Conservation (phyloP, 2,888 invertebrate genomes). For the Drosophila imparisetae region DNA sequence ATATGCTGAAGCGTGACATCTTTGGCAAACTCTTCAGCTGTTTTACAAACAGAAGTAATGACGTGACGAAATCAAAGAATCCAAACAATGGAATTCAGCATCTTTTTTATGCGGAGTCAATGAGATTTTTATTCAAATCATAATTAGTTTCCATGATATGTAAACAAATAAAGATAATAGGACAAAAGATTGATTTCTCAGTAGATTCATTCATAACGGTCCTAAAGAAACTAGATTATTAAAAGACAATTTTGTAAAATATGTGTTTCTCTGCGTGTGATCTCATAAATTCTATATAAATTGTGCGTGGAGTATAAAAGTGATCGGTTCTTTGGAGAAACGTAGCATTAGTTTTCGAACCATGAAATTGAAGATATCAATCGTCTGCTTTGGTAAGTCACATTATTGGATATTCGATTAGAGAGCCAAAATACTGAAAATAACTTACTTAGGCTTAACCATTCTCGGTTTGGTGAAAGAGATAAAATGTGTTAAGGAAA, state of each 20-base stretch:
- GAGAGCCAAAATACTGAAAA: not conserved
- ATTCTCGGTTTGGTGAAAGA: conserved; percentile 1
- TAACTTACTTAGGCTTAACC: conserved; percentile 11
- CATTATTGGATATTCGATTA: not conserved
- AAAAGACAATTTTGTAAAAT: conserved; percentile 31
- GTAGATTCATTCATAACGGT: conserved; percentile 38
- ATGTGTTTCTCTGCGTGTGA: not conserved
- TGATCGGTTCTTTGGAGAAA: conserved; percentile 38
- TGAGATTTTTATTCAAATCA: conserved; percentile 40
- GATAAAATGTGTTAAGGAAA: conserved; percentile 36
- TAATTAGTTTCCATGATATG: conserved; percentile 24
- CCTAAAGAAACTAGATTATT: conserved; percentile 51
- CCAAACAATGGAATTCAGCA: conserved; percentile 7
- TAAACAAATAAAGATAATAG: conserved; percentile 29
- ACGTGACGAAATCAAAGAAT: conserved; percentile 24
- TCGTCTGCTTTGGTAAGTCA: conserved; percentile 56
- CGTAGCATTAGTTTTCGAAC: conserved; percentile 45
- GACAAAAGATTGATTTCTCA: conserved; percentile 44
- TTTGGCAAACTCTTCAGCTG: conserved; percentile 1
- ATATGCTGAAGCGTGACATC: conserved; percentile 35
- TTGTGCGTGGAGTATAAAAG: conserved; percentile 58
- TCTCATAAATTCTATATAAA: not conserved
- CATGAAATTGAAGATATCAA: conserved; percentile 59
- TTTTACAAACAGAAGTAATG: conserved; percentile 8
- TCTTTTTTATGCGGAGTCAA: conserved; percentile 42